Conservation (phyloP, 2,113 vertebrate species). For the Tor tambroides region DNA sequence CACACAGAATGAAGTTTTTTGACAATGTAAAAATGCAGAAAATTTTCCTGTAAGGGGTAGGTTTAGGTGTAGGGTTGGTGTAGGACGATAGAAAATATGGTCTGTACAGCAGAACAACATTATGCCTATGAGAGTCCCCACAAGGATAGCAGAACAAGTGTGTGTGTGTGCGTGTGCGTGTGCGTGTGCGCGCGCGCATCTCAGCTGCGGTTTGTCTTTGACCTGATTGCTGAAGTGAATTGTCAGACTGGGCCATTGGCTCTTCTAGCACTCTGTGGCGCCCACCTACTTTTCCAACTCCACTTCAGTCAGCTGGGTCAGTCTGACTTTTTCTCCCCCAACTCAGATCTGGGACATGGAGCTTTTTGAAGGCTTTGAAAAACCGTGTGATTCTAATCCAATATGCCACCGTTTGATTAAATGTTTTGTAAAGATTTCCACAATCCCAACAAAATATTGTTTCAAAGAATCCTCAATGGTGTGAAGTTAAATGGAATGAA, state of each 20-base stretch:
- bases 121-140: too few relatives aligned
- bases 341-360: conserved; percentile 25
- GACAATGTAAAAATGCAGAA: too few relatives aligned
- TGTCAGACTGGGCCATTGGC: conserved; percentile 35
- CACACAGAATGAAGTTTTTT: too few relatives aligned
- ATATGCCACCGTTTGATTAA: background rate
- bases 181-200: conserved; percentile 27
- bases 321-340: conserved; percentile 32
- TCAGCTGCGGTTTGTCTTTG: conserved; percentile 34
- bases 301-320: conserved; percentile 48
- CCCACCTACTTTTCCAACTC: conserved; percentile 50
- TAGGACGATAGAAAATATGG: too few relatives aligned
- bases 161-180: background rate
- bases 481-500: background rate
- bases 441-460: background rate
- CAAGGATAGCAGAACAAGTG: too few relatives aligned
- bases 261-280: conserved; percentile 1
- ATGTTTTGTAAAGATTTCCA: background rate
- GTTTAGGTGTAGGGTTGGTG: too few relatives aligned
- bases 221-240: conserved; percentile 48
- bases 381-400: background rate
- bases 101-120: too few relatives aligned
- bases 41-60: too few relatives aligned
- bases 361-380: conserved; percentile 16
- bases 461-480: background rate